Base-by-base conservation (phyloP, 1,140 invertebrate species). In the Magallana ariakensis region DNA sequence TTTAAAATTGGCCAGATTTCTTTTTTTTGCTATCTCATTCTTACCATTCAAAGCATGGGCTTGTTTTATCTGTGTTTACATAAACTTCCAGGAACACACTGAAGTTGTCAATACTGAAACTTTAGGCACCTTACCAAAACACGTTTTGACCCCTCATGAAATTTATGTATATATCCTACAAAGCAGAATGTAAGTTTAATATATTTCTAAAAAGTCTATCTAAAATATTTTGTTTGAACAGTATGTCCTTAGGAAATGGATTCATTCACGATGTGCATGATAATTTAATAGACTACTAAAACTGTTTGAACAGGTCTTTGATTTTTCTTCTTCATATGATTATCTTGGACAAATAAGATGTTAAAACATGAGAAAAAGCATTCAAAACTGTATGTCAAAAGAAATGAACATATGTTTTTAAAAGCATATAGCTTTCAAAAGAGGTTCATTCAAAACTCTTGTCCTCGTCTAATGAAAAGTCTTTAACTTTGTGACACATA, bases 51-150 rank as follows among this genome's bases (percentile, higher is more conserved):
- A n/a, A 60, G 33, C 33, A 8, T n/a, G 13, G 5, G 58, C 58
- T 60, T 16, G 58, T 70, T 70, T 70, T 70, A 70, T 70, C 66
- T 26, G 11, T 70, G 22, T 70, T 70, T 70, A 70, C 66, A 70
- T 13, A 70, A 26, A 70, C 66, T 70, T 26, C 10, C 33, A 19
- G 10, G 33, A 70, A 70, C 22, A 70, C 66, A 70, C 66, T 5
- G 22, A 33, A 70, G 33, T 70, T 26, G 22, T 70, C 19, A 70
- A 26, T 26, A 26, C 22, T 26, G 66, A 70, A 70, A 22, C 22
- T 70, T 70, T 26, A 70, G 66, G 66, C 66, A 70, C 66, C 66
- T 70, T 70, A 70, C 66, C 66, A 70, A 70, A 70, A 70, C 9
- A 70, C 11, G 19, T 13, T 70, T 26, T 70, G 66, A 70, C 66